Percentiles rank a stretch among this genome's conserved stretches.
These are phyloP conservation scores for Himalopsyche tibetana DNA, from an alignment of 2,888 invertebrate species.

Conservation along the genomic window DNA sequence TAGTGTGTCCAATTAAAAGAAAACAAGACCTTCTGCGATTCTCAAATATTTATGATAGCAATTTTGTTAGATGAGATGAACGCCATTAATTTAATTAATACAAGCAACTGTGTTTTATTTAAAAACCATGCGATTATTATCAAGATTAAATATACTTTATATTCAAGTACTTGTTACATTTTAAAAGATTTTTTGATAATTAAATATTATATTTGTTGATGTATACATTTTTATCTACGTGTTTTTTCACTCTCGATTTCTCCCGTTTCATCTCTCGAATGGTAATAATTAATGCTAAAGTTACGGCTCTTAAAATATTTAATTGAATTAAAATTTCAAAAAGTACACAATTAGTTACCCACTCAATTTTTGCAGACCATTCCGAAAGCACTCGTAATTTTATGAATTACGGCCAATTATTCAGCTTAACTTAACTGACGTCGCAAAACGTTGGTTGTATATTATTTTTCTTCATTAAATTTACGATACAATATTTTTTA, in stretches of 20 bases:
- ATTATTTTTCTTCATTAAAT: conserved; percentile 5
- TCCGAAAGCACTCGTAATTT: conserved; percentile 15
- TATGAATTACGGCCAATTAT: conserved; percentile 18
- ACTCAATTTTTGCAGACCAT: conserved; percentile 6
- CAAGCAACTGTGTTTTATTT: too few species aligned
- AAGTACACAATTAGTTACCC: conserved; percentile 13
- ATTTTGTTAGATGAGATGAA: too few species aligned
- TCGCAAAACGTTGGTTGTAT: conserved; percentile 2
- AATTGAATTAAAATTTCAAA: conserved; percentile 11
- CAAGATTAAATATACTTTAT: too few species aligned
- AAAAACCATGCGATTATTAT: too few species aligned
- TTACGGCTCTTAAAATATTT: background rate
- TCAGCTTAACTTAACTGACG: conserved; percentile 2
- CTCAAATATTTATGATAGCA: too few species aligned
- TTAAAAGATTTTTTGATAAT: too few species aligned
- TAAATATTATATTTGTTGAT: too few species aligned
- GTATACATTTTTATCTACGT: too few species aligned
- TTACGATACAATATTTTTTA: conserved; percentile 13
- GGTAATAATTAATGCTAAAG: background rate
- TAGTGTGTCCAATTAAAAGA: too few species aligned
- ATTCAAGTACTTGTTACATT: too few species aligned
- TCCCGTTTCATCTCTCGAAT: background rate
- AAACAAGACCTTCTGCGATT: too few species aligned
- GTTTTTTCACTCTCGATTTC: background rate
- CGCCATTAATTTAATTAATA: too few species aligned